Evolutionary conservation across 1,140 invertebrate species (phyloP), one percentile per base, ranked within the genome.

Genomic region (Drosophila suzukii): DNA sequence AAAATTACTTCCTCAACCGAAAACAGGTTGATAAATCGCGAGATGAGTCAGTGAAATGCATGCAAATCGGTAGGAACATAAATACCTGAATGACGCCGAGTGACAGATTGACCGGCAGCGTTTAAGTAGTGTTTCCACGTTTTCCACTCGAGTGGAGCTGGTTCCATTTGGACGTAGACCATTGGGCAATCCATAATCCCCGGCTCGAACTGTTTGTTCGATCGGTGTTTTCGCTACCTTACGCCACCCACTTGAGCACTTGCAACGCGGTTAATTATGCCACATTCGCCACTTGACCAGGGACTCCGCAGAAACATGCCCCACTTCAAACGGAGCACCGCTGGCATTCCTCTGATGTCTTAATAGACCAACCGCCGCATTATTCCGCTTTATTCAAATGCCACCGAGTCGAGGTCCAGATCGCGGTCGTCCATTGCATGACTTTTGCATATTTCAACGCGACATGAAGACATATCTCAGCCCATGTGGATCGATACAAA

Each of bases 321-420:
- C 24, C 75, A 81, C 77, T 82, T 88, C 82, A 86, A 86, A 86
- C 62, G 61, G 38, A 20, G 65, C 54, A 65, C 82, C 83, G 76
- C 79, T 34, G 34, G 66, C 75, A 86, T 86, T 88, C 82, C 82
- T 66, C 36, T 78, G 82, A 88, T 86, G 79, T 86, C 83, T 86
- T 79, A 86, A 86, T 88, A 79, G 81, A 79, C 62, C 43, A 8
- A 10, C 32, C 57, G 85, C 65, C 47, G 62, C 81, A 78, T 70
- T 78, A 77, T 85, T 27, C 27, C 27, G 3, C 27, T 27, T 27
- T 84, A 84, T 86, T 76, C 75, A 86, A 83, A 86, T 83, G 78
- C 51, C 78, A 85, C 50, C 36, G 44, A 54, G 54, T 43, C 36
- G 41, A 41, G 36, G 56, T 55, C 50, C 62, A 53, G 30, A 41